Percentiles rank a stretch among this genome's conserved stretches.
Conservation (phyloP, 2,113 vertebrate genomes). For the Hypanus sabinus region DNA sequence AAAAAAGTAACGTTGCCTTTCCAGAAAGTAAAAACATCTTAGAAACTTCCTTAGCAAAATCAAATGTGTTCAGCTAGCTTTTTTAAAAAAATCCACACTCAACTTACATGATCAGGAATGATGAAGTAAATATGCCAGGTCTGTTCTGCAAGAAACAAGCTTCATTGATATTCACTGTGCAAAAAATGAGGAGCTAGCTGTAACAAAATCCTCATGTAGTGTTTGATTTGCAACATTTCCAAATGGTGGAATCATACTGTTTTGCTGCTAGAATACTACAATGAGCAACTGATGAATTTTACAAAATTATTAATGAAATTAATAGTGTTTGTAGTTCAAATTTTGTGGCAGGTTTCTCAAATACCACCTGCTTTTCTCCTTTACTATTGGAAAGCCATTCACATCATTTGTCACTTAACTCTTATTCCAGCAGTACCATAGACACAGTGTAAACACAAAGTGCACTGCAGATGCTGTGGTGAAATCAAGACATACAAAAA, state of each 20-base stretch:
- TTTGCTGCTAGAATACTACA: not conserved
- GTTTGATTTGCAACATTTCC: not conserved
- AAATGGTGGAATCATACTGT: not conserved
- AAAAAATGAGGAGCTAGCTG: not conserved
- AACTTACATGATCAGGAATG: not conserved
- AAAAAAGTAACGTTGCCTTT: no score
- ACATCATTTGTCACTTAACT: conserved; percentile 79
- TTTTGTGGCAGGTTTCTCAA: conserved; percentile 47
- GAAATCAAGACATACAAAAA: no score
- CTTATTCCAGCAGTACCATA: conserved; percentile 85
- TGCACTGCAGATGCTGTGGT: no score
- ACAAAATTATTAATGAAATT: not conserved
- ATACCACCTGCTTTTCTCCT: conserved; percentile 49
- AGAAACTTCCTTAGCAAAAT: not conserved
- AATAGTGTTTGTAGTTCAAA: conserved; percentile 41
- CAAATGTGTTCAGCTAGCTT: not conserved
- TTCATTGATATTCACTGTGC: not conserved
- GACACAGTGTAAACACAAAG: no score
- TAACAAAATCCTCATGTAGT: not conserved
- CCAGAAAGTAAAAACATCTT: no score
- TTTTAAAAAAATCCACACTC: no score
- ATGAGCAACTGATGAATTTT: not conserved
- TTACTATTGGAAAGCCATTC: conserved; percentile 57
- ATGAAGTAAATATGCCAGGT: not conserved
- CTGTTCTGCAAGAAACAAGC: not conserved